Evolutionary conservation across 2,113 vertebrate genomes (phyloP).

Genomic region (Psammodynastes pulverulentus): DNA sequence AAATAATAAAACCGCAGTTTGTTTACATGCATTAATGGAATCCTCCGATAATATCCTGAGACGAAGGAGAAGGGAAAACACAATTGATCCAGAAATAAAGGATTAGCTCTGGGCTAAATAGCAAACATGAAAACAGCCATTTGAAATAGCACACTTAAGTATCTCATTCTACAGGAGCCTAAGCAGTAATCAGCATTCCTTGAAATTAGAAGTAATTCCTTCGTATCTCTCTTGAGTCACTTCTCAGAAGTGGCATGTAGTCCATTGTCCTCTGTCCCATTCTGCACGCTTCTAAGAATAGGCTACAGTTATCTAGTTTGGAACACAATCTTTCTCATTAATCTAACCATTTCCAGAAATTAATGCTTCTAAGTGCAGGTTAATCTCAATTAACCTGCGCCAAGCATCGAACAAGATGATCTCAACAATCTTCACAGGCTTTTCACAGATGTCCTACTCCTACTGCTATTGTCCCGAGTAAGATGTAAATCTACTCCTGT

Average conservation of each 20-base stretch:
- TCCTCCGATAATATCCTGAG: neutral
- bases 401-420: neutral
- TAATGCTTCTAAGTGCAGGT: conserved; percentile 32
- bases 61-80: neutral
- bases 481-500: neutral
- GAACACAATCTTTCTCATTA: conserved; percentile 10
- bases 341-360: conserved; percentile 38
- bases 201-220: conserved; percentile 14
- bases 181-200: conserved; percentile 6
- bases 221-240: neutral
- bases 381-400: neutral
- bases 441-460: neutral
- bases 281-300: neutral
- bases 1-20: neutral
- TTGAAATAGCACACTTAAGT: neutral
- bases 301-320: conserved; percentile 29
- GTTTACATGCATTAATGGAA: neutral
- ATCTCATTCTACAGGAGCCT: neutral
- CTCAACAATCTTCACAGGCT: neutral
- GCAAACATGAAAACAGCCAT: neutral
- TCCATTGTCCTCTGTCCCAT: neutral
- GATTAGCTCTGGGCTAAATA: neutral
- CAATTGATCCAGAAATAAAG: neutral
- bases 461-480: no score
- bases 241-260: conserved; percentile 14